Percentiles rank a stretch among this genome's conserved stretches.
Evolutionary conservation across 2,888 invertebrate species (phyloP).

Genomic region (Drosophila suboccidentalis): DNA sequence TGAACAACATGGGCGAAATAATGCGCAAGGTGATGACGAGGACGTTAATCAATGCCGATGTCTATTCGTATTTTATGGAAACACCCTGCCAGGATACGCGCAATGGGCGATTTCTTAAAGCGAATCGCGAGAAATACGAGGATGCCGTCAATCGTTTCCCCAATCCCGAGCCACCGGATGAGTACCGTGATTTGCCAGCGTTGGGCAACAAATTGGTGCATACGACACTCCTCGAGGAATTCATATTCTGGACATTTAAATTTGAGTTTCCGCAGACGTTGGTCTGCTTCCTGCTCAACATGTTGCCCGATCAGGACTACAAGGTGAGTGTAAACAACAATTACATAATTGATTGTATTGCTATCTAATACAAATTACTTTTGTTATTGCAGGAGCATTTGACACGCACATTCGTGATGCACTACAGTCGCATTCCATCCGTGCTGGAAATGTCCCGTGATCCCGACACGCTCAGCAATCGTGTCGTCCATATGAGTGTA

Average conservation of each 20-base stretch:
- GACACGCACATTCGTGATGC: conserved; percentile 97
- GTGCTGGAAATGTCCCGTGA: conserved; percentile 94
- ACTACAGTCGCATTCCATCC: conserved; percentile 97
- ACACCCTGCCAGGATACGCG: conserved; percentile 89
- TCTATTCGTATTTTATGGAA: conserved; percentile 90
- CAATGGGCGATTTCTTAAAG: conserved; percentile 90
- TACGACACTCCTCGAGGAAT: conserved; percentile 95
- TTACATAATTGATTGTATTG: neutral
- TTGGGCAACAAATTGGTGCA: conserved; percentile 92
- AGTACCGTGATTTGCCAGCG: conserved; percentile 93
- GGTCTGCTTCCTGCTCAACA: conserved; percentile 96
- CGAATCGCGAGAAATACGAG: conserved; percentile 91
- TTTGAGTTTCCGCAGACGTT: conserved; percentile 99
- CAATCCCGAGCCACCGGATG: conserved; percentile 90
- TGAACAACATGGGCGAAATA: conserved; percentile 98
- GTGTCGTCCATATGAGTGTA: conserved; percentile 99
- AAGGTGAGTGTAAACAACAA: conserved; percentile 87
- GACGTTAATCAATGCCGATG: conserved; percentile 95
- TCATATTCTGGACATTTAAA: conserved; percentile 99
- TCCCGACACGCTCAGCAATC: conserved; percentile 96
- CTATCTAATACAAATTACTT: conserved; percentile 2
- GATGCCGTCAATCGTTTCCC: conserved; percentile 93
- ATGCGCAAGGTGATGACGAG: conserved; percentile 97
- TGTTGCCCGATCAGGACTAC: conserved; percentile 97
- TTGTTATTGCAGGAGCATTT: conserved; percentile 91